Conservation (phyloP, 1,140 invertebrate genomes). For the Chionoecetes opilio region DNA sequence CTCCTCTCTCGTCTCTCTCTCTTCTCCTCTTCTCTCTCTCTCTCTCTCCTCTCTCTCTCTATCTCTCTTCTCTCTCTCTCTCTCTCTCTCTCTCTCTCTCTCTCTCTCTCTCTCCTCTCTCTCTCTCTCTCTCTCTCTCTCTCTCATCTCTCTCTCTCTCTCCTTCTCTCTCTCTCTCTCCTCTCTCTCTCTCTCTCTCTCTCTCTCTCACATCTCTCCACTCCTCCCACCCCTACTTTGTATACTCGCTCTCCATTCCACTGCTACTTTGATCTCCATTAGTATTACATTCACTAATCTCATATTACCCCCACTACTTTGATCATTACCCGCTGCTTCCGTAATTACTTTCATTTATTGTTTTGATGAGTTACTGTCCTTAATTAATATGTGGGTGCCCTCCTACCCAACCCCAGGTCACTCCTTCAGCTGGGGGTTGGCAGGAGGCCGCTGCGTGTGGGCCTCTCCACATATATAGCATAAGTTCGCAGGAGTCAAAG, state of each 20-base stretch:
- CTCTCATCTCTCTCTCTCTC: background rate
- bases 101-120: too few relatives aligned
- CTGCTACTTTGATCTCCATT: background rate
- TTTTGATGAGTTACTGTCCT: background rate
- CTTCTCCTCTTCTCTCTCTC: background rate
- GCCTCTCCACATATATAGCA: too few relatives aligned
- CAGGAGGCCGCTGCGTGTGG: too few relatives aligned
- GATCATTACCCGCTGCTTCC: background rate
- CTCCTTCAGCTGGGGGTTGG: background rate
- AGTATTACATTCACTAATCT: background rate
- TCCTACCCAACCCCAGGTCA: background rate
- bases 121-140: slow-evolving; percentile 6
- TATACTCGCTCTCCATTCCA: background rate
- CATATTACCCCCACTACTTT: background rate
- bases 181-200: too few relatives aligned
- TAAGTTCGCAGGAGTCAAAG: too few relatives aligned
- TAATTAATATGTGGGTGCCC: background rate
- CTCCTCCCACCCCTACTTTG: too few relatives aligned
- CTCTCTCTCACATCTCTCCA: too few relatives aligned
- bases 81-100: too few relatives aligned
- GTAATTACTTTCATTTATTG: slow-evolving; percentile 6
- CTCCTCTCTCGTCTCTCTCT: too few relatives aligned
- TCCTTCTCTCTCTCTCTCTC: too few relatives aligned
- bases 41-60: background rate
- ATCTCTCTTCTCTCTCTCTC: background rate